These are phyloP conservation scores for Cantharis rustica DNA, from an alignment of 2,888 invertebrate species.

Conservation along the genomic window DNA sequence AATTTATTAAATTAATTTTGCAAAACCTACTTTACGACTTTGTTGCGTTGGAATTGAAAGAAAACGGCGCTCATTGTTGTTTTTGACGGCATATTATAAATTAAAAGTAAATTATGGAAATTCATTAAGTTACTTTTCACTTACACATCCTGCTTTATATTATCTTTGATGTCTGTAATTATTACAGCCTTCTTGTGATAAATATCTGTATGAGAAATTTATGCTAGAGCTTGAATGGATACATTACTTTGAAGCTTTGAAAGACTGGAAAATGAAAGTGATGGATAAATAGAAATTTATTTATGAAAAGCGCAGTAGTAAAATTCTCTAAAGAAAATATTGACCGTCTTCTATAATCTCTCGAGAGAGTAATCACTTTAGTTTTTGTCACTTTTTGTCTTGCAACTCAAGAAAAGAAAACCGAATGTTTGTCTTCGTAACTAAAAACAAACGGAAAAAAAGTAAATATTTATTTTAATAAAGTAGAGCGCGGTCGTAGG, in stretches of 20 bases:
- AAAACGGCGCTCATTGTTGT: background rate
- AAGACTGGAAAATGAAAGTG: background rate
- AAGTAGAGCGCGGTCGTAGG: no score
- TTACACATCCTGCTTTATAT: background rate
- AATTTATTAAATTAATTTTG: background rate
- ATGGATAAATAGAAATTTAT: background rate
- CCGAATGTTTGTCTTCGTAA: no score
- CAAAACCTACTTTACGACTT: background rate
- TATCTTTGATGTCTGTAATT: background rate
- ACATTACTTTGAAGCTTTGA: background rate
- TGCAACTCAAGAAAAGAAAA: no score
- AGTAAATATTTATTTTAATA: no score
- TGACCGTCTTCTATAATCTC: no score
- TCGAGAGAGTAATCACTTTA: no score
- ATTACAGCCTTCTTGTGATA: background rate
- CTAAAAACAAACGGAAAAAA: no score
- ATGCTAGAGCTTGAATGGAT: background rate
- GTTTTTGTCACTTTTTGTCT: no score
- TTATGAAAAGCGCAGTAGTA: background rate
- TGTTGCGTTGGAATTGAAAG: background rate
- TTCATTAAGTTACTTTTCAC: background rate
- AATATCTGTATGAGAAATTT: background rate
- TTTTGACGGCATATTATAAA: background rate
- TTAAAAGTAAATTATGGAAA: background rate
- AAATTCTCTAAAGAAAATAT: background rate